These are phyloP conservation scores for Scaptomyza parva DNA, from an alignment of 2,888 invertebrate species.

Conservation along the genomic window DNA sequence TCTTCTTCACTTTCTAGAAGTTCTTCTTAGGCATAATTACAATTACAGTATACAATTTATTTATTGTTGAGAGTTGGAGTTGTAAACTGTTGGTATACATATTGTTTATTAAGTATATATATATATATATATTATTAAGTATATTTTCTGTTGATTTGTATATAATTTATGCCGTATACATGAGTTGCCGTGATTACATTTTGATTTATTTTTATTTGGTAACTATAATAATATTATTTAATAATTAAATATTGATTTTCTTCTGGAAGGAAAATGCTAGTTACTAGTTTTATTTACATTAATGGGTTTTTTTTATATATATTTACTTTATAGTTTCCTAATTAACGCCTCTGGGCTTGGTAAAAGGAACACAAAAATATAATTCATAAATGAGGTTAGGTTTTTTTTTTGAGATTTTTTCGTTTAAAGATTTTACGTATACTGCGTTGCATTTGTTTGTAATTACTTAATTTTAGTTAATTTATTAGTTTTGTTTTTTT, in stretches of 20 bases:
- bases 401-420: conserved; percentile 18
- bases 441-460: conserved; percentile 75
- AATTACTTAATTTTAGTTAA: conserved; percentile 53
- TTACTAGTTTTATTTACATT: conserved; percentile 62
- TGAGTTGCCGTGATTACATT: conserved; percentile 72
- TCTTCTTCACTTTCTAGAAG: conserved; percentile 30
- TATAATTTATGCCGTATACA: conserved; percentile 71
- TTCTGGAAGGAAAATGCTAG: conserved; percentile 69
- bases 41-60: conserved; percentile 32
- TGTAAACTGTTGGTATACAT: conserved; percentile 48
- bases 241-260: conserved; percentile 10
- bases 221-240: conserved; percentile 24
- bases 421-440: conserved; percentile 71
- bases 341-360: conserved; percentile 40
- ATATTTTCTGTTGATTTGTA: conserved; percentile 19
- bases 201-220: conserved; percentile 40
- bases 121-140: conserved; percentile 22
- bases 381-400: conserved; percentile 55
- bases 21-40: conserved; percentile 57
- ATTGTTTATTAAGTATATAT: conserved; percentile 22
- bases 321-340: conserved; percentile 12
- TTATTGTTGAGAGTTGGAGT: conserved; percentile 46
- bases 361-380: conserved; percentile 32
- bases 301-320: conserved; percentile 10
- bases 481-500: conserved; percentile 17